Evolutionary conservation across 2,888 invertebrate genomes (phyloP).

Genomic region (Poecilus cupreus): DNA sequence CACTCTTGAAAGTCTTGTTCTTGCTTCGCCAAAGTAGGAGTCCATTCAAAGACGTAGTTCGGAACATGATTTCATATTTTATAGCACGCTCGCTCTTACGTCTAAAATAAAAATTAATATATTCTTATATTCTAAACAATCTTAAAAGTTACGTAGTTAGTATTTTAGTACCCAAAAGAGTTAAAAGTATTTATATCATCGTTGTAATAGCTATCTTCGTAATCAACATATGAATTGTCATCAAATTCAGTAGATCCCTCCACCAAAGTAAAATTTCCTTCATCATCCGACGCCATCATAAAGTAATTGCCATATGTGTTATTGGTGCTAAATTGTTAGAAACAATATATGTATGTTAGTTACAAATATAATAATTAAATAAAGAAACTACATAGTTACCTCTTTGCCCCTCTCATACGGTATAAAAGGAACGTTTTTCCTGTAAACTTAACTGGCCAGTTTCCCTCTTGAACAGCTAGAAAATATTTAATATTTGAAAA

Average conservation of each 20-base stretch:
- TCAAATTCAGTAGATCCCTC: constrained; percentile 62
- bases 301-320: constrained; percentile 65
- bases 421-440: constrained; percentile 88
- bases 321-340: constrained; percentile 63
- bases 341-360: constrained; percentile 40
- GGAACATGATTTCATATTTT: constrained; percentile 83
- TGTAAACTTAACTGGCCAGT: constrained; percentile 82
- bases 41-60: constrained; percentile 81
- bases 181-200: constrained; percentile 68
- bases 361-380: neutral
- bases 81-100: constrained; percentile 82
- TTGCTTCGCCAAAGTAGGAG: constrained; percentile 84
- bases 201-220: constrained; percentile 66
- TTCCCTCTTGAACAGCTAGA: constrained; percentile 67
- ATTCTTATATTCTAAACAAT: neutral
- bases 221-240: constrained; percentile 64
- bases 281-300: constrained; percentile 65
- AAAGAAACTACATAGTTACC: constrained; percentile 75
- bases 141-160: neutral
- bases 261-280: constrained; percentile 59
- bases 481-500: constrained; percentile 52
- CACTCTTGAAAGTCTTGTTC: constrained; percentile 79
- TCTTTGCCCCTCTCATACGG: constrained; percentile 83
- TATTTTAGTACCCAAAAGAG: constrained; percentile 65
- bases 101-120: constrained; percentile 71